Evolutionary conservation across 2,797 vertebrate genomes (phyloP).

Genomic region (Macrochelys suwanniensis): DNA sequence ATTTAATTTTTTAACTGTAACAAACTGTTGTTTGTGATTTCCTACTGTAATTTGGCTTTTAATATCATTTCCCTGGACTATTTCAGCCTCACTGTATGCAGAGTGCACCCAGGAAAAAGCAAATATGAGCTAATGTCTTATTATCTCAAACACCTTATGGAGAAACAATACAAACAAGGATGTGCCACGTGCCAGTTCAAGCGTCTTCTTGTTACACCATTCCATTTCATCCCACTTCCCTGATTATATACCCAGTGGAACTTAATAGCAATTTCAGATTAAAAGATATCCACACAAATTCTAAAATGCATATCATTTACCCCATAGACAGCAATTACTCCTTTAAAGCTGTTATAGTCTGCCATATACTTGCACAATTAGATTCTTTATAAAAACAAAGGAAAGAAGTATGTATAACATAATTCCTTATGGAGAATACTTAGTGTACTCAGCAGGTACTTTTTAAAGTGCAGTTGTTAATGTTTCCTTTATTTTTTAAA

Average conservation of each 20-base stretch:
- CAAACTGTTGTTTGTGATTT: not conserved
- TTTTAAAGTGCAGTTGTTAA: constrained; percentile 57
- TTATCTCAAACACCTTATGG: constrained; percentile 50
- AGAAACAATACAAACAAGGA: constrained; percentile 52
- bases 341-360: constrained; percentile 47
- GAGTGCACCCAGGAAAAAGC: constrained; percentile 37
- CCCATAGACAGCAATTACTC: constrained; percentile 31
- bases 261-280: constrained; percentile 66
- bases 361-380: constrained; percentile 53
- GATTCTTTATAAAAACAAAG: constrained; percentile 51
- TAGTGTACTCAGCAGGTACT: constrained; percentile 35
- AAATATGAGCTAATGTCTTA: constrained; percentile 69
- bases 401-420: constrained; percentile 25
- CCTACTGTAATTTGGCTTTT: constrained; percentile 60
- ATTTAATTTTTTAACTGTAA: constrained; percentile 55
- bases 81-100: constrained; percentile 60
- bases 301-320: constrained; percentile 58
- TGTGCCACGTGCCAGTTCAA: constrained; percentile 22
- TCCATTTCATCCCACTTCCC: constrained; percentile 12
- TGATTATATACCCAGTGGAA: constrained; percentile 41
- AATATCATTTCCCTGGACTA: constrained; percentile 32
- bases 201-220: constrained; percentile 52
- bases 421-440: constrained; percentile 29
- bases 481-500: not conserved
- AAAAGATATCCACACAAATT: constrained; percentile 52